These are phyloP conservation scores for Micrastur ruficollis DNA, from an alignment of 2,797 vertebrate species.

Conservation along the genomic window DNA sequence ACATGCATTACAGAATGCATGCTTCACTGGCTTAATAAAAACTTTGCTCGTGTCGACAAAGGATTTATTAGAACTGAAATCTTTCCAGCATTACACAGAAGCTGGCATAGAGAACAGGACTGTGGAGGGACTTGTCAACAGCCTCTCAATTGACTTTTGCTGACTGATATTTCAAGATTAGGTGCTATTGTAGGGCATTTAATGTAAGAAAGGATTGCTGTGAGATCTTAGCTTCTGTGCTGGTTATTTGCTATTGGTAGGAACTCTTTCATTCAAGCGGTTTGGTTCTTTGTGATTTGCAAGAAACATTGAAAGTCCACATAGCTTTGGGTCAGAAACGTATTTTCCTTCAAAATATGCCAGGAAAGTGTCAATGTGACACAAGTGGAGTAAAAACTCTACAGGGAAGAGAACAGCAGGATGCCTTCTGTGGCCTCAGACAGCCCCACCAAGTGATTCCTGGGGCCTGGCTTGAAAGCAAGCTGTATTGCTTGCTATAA, in stretches of 20 bases:
- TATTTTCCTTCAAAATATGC: background rate
- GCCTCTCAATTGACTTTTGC: slow-evolving; percentile 1
- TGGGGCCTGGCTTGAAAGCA: background rate
- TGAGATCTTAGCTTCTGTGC: background rate
- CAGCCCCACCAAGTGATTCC: background rate
- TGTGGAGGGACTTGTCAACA: background rate
- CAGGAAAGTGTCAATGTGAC: background rate
- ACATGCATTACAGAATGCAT: background rate
- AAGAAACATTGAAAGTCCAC: background rate
- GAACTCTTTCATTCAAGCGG: background rate
- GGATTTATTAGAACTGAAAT: slow-evolving; percentile 17
- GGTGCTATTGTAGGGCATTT: background rate
- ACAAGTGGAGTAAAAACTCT: background rate
- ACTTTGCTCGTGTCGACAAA: background rate
- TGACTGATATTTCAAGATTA: background rate
- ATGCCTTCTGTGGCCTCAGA: background rate
- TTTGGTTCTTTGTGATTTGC: background rate
- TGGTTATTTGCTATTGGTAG: background rate
- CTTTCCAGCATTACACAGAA: background rate
- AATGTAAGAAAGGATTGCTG: background rate
- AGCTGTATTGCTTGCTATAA: background rate
- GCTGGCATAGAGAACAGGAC: background rate
- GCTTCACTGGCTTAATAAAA: background rate
- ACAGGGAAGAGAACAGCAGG: background rate
- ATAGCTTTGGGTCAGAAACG: background rate